Evolutionary conservation across 1,140 invertebrate genomes (phyloP).

Genomic region (Eumaeus atala): DNA sequence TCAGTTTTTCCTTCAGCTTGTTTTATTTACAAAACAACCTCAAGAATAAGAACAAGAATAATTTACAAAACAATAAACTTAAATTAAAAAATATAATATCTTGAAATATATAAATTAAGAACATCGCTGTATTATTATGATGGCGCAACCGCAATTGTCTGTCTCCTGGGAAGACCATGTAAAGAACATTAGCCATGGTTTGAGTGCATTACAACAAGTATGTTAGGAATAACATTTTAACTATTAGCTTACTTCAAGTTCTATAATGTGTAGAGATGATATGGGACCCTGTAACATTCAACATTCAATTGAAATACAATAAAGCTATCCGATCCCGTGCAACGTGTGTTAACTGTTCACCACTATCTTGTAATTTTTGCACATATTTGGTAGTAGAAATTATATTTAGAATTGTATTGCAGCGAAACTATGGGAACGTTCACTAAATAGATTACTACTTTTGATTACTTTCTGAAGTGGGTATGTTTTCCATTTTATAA

Average conservation of each 20-base stretch:
- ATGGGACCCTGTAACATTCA: not conserved
- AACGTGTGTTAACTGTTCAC: not conserved
- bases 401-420: too few relatives aligned
- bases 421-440: too few relatives aligned
- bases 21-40: not conserved
- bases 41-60: too few relatives aligned
- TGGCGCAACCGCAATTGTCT: constrained; percentile 35
- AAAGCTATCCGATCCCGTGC: too few relatives aligned
- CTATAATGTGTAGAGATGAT: not conserved
- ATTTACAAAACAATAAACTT: not conserved
- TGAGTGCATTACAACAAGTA: constrained; percentile 56
- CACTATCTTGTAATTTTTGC: too few relatives aligned
- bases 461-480: too few relatives aligned
- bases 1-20: too few relatives aligned
- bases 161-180: constrained; percentile 45
- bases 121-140: not conserved
- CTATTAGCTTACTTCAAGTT: not conserved
- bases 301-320: too few relatives aligned
- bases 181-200: constrained; percentile 44
- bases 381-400: too few relatives aligned
- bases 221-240: constrained; percentile 9
- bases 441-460: too few relatives aligned
- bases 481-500: too few relatives aligned
- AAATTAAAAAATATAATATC: not conserved
- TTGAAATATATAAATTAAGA: too few relatives aligned